phyloP scores from a whole-genome alignment of 1,140 invertebrate species.

The Drosophila athabasca region DNA sequence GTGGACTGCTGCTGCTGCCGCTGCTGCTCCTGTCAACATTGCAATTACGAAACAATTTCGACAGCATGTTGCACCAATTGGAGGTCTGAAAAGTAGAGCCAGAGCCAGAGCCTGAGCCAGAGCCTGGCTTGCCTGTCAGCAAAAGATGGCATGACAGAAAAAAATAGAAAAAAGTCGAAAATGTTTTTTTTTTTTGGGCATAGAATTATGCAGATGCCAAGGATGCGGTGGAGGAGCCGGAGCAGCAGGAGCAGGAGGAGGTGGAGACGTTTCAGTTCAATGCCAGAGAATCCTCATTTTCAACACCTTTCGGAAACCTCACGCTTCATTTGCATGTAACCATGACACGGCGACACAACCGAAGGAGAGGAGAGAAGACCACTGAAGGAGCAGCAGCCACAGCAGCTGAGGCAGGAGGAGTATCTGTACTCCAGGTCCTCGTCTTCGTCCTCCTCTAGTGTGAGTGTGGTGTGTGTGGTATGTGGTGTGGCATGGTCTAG shows the following conservation, averaged over 20 bases:
- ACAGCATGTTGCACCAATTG: conserved; percentile 75
- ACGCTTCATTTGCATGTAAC: conserved; percentile 80
- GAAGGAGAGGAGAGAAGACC: conserved; percentile 29
- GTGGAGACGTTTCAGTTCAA: conserved; percentile 36
- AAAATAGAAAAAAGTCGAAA: conserved; percentile 53
- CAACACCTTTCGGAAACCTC: conserved; percentile 74
- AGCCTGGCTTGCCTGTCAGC: conserved; percentile 59
- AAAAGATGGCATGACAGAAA: conserved; percentile 52
- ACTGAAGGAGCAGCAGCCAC: conserved; percentile 18
- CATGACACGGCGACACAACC: conserved; percentile 45
- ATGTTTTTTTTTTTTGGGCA: conserved; percentile 46
- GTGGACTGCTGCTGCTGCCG: conserved; percentile 6
- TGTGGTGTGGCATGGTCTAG: too few relatives aligned
- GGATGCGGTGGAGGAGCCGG: background rate
- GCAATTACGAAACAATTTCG: conserved; percentile 81
- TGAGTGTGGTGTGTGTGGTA: too few relatives aligned
- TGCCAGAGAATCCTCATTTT: conserved; percentile 54
- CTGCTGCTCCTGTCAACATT: conserved; percentile 59
- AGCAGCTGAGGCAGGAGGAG: background rate
- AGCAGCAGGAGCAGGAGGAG: background rate
- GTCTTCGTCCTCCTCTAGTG: conserved; percentile 4
- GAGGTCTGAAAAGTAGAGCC: conserved; percentile 51
- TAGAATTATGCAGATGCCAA: conserved; percentile 75
- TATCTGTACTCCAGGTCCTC: conserved; percentile 3
- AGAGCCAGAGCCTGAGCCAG: background rate